Evolutionary conservation across 1,140 invertebrate genomes (phyloP).

Genomic region (Agrilus planipennis): DNA sequence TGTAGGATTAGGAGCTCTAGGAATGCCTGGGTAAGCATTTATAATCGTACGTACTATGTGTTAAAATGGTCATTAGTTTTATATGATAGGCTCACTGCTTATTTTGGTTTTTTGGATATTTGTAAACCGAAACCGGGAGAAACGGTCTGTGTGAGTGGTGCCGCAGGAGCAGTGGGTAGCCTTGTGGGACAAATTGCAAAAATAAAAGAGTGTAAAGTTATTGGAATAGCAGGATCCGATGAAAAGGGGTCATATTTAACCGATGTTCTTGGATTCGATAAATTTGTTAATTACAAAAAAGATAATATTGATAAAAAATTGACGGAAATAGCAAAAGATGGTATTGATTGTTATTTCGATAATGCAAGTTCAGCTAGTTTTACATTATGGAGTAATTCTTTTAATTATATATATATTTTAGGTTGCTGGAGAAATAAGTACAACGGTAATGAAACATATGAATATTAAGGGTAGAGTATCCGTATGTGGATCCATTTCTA

Average conservation of each 20-base stretch:
- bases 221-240: conserved; percentile 55
- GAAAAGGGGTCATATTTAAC: conserved; percentile 47
- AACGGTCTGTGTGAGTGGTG: conserved; percentile 50
- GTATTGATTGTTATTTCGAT: conserved; percentile 61
- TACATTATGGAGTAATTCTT: conserved; percentile 1
- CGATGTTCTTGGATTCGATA: conserved; percentile 46
- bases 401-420: conserved; percentile 20
- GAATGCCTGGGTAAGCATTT: conserved; percentile 42
- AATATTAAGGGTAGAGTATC: conserved; percentile 48
- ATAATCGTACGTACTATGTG: background rate
- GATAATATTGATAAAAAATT: conserved; percentile 18
- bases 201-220: conserved; percentile 51
- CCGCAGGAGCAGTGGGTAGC: conserved; percentile 55
- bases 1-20: conserved; percentile 38
- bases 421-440: conserved; percentile 55
- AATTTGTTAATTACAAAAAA: background rate
- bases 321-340: conserved; percentile 46
- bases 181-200: conserved; percentile 58
- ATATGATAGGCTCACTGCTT: conserved; percentile 13
- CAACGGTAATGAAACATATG: conserved; percentile 48
- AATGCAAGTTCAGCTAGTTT: conserved; percentile 40
- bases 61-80: background rate
- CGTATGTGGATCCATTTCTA: conserved; percentile 53
- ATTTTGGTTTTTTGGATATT: conserved; percentile 5
- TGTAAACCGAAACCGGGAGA: conserved; percentile 49